Conservation (phyloP, 2,113 vertebrate species). For the Bombycilla garrulus region DNA sequence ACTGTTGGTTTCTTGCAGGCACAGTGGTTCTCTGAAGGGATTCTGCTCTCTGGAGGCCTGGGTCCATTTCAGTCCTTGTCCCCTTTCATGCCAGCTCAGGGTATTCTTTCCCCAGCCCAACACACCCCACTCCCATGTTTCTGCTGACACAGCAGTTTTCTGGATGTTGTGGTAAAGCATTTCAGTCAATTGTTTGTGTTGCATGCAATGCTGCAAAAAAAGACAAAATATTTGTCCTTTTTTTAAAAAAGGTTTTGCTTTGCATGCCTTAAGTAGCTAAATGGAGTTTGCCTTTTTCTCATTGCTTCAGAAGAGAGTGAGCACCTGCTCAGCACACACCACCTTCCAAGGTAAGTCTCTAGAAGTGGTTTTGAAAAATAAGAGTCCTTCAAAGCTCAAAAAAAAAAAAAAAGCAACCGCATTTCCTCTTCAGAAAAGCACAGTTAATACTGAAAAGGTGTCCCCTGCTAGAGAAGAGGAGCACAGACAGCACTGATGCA, state of each 20-base stretch:
- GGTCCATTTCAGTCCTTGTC: neutral
- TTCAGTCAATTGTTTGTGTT: neutral
- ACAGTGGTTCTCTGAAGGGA: neutral
- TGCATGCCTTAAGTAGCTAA: neutral
- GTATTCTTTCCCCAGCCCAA: neutral
- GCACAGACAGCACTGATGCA: neutral
- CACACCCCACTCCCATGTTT: neutral
- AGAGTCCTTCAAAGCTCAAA: neutral
- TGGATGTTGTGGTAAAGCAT: neutral
- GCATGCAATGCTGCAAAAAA: neutral
- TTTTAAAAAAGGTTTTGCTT: neutral
- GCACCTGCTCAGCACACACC: neutral
- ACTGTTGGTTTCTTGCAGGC: fast-evolving
- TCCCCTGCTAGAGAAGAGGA: neutral
- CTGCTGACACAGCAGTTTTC: neutral
- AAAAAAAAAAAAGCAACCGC: neutral
- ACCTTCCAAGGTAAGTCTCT: neutral
- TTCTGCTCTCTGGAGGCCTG: neutral
- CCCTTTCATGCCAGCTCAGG: neutral
- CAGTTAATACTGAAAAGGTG: neutral
- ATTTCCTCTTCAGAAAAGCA: neutral
- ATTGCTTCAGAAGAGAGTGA: neutral
- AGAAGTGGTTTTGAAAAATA: neutral
- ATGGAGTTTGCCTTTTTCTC: neutral
- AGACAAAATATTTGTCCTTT: neutral